Conservation (phyloP, 2,113 vertebrate genomes). For the Dromaius novaehollandiae region DNA sequence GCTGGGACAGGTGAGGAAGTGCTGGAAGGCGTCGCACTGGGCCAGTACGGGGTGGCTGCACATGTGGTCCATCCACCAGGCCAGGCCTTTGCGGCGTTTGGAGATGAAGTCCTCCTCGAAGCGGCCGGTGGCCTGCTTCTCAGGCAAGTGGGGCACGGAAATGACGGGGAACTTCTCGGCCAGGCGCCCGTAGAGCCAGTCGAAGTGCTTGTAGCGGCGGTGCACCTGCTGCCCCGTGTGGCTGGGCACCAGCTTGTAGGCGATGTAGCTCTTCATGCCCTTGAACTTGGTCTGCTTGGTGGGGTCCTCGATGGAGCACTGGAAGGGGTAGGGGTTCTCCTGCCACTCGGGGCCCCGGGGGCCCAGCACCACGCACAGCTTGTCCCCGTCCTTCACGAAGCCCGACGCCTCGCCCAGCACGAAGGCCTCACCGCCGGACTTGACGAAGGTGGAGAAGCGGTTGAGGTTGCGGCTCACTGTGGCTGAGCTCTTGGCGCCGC, state of each 20-base stretch:
- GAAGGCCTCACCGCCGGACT: constrained; percentile 96
- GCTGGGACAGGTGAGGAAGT: constrained; percentile 90
- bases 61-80: constrained; percentile 99
- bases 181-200: constrained; percentile 93
- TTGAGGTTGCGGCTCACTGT: constrained; percentile 94
- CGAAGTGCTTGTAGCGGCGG: constrained; percentile 97
- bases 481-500: constrained; percentile 87
- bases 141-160: constrained; percentile 94
- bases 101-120: constrained; percentile 99
- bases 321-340: constrained; percentile 94
- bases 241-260: constrained; percentile 93
- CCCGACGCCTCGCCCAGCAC: constrained; percentile 91
- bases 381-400: constrained; percentile 95
- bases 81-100: constrained; percentile 92
- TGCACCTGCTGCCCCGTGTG: constrained; percentile 90
- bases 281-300: constrained; percentile 99
- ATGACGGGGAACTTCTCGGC: constrained; percentile 97
- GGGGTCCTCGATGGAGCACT: constrained; percentile 93
- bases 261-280: constrained; percentile 98
- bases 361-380: constrained; percentile 92
- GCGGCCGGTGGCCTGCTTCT: constrained; percentile 96
- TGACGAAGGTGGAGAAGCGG: constrained; percentile 96
- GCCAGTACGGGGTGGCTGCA: constrained; percentile 93
- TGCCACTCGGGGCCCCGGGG: constrained; percentile 94
- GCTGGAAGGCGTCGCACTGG: constrained; percentile 94